Evolutionary conservation across 2,888 invertebrate genomes (phyloP).

Genomic region (Heliconius charithonia): DNA sequence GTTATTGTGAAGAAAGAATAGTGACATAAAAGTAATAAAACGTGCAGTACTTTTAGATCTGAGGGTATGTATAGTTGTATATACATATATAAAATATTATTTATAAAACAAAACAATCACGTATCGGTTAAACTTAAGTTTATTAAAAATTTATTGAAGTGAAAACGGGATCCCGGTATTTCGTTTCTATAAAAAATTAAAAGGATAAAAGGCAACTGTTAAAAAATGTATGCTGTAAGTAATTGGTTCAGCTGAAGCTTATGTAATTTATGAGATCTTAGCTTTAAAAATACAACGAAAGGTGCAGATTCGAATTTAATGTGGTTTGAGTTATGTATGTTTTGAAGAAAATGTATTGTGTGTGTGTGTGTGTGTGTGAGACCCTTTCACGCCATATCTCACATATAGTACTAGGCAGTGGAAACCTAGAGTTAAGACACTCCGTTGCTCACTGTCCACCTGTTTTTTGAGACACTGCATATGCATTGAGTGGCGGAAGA

Average conservation of each 20-base stretch:
- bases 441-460: background rate
- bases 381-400: background rate
- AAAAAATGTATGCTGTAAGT: background rate
- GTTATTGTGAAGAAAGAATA: background rate
- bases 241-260: background rate
- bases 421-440: background rate
- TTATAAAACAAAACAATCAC: background rate
- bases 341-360: too few relatives aligned
- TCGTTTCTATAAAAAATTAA: conserved; percentile 8
- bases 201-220: conserved; percentile 18
- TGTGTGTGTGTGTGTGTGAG: too few relatives aligned
- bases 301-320: background rate
- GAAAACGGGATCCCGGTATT: background rate
- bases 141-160: background rate
- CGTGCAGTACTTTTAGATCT: too few relatives aligned
- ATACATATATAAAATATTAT: too few relatives aligned
- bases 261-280: background rate
- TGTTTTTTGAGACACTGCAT: background rate
- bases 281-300: background rate
- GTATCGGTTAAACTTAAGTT: background rate
- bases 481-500: background rate
- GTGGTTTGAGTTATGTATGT: too few relatives aligned
- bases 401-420: background rate
- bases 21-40: too few relatives aligned
- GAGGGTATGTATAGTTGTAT: too few relatives aligned